A percentile compares a stretch with the other conserved stretches of the same genome.
These are phyloP conservation scores for Tonatia bakeri DNA, from an alignment of 2,113 vertebrate species.

Conservation along the genomic window DNA sequence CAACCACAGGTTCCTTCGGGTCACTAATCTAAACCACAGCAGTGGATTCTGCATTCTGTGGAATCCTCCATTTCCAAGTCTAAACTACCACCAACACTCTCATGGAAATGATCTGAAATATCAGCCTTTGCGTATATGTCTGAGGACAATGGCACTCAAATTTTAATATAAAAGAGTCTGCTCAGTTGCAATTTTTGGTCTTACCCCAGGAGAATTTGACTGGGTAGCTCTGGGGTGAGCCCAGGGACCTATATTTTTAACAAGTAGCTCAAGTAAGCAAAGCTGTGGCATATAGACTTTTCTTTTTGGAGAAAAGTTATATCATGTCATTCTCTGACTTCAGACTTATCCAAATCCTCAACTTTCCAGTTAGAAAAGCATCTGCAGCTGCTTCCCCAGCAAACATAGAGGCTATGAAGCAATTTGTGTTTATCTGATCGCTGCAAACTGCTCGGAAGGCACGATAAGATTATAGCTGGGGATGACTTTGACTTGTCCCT, in stretches of 20 bases:
- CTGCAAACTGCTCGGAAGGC: not conserved
- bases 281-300: not conserved
- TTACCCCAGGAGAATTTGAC: not conserved
- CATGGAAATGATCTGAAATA: not conserved
- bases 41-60: not conserved
- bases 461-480: fast-evolving
- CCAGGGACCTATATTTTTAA: not conserved
- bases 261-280: not conserved
- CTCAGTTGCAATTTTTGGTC: not conserved
- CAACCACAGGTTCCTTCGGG: not conserved
- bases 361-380: not conserved
- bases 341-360: not conserved
- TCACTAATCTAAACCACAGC: not conserved
- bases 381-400: not conserved
- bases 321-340: not conserved
- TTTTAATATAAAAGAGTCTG: not conserved
- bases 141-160: not conserved
- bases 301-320: not conserved
- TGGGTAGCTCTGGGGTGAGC: not conserved
- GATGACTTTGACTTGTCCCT: not conserved
- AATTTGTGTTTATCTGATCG: fast-evolving
- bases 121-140: not conserved
- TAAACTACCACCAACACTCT: not conserved
- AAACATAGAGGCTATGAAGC: fast-evolving
- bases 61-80: not conserved